These are phyloP conservation scores for Elanoides forficatus DNA, from an alignment of 2,113 vertebrate genomes.

Conservation along the genomic window DNA sequence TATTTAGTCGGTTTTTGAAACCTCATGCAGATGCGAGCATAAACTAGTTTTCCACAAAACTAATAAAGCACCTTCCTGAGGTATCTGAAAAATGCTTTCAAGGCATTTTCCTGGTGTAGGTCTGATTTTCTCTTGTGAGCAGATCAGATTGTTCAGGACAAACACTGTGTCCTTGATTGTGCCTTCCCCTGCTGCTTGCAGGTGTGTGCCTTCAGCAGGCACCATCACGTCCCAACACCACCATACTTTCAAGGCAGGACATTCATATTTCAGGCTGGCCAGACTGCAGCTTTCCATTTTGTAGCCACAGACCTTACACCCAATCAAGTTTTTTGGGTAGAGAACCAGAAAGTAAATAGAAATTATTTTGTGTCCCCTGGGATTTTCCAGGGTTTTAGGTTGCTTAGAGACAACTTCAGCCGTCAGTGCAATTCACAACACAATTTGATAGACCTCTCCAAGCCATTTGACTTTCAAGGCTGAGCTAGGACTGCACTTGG, in stretches of 20 bases:
- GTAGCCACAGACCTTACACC: background rate
- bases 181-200: background rate
- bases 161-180: background rate
- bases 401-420: background rate
- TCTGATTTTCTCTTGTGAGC: background rate
- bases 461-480: background rate
- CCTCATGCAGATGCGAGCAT: background rate
- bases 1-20: background rate
- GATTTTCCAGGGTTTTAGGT: background rate
- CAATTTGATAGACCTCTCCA: background rate
- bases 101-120: background rate
- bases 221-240: background rate
- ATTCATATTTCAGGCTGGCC: background rate
- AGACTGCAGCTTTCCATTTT: background rate
- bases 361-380: background rate
- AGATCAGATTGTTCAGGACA: background rate
- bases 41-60: background rate
- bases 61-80: background rate
- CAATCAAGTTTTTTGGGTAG: background rate
- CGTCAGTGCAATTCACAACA: background rate
- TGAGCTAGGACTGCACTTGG: background rate
- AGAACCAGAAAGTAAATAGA: background rate
- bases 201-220: background rate
- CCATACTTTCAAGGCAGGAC: background rate
- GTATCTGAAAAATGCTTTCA: background rate